phyloP scores from a whole-genome alignment of 2,888 invertebrate genomes.

The Leptinotarsa peninsularis region DNA sequence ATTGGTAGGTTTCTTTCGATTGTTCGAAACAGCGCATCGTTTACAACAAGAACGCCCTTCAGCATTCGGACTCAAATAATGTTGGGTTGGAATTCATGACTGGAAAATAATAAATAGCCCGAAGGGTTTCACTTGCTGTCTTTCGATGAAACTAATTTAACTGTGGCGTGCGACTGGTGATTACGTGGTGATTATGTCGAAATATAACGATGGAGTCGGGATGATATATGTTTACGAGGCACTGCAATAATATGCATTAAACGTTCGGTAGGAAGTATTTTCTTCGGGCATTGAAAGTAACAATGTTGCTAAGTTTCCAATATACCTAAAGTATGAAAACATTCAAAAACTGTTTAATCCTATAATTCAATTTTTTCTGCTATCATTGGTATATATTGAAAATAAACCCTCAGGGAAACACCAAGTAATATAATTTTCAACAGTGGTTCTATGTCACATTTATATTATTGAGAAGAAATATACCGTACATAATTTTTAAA shows the following conservation, averaged over 20 bases:
- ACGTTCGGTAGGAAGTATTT: not conserved
- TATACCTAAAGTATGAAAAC: not conserved
- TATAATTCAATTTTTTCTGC: no score
- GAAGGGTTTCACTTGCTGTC: not conserved
- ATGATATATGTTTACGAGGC: not conserved
- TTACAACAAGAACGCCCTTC: not conserved
- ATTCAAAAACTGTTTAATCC: not conserved
- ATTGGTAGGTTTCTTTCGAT: no score
- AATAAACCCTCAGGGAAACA: no score
- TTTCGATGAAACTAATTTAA: not conserved
- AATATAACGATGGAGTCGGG: not conserved
- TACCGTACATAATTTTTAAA: no score
- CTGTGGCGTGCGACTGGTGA: conserved; percentile 5
- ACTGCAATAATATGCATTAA: conserved; percentile 1
- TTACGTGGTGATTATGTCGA: conserved; percentile 1
- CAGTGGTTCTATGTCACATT: no score
- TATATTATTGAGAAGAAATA: no score
- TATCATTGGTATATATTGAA: no score
- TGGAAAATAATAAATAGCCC: not conserved
- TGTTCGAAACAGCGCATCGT: no score
- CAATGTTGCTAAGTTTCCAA: not conserved
- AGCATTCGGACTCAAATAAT: not conserved
- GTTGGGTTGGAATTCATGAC: conserved; percentile 5
- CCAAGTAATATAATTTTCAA: no score
- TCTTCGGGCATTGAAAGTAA: not conserved